Evolutionary conservation across 2,113 vertebrate genomes (phyloP).

Genomic region (Phalacrocorax pelagicus): DNA sequence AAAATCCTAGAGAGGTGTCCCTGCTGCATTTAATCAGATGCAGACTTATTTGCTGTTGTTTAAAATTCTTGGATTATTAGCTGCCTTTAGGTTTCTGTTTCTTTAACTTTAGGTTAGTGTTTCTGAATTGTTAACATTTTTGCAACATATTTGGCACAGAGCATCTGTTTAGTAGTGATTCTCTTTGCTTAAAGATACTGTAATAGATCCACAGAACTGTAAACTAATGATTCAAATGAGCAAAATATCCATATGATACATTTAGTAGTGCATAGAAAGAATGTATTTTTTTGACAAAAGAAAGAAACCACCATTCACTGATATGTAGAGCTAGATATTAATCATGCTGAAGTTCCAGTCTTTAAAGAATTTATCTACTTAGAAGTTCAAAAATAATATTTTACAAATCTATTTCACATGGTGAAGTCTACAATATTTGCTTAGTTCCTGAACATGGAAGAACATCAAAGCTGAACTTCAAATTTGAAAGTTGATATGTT

Average conservation of each 20-base stretch:
- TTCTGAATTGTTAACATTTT: not conserved
- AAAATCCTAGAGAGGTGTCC: not conserved
- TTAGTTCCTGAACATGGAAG: not conserved
- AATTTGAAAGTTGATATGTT: not conserved
- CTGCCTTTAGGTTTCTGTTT: conserved; percentile 13
- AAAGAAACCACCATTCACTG: not conserved
- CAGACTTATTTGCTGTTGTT: not conserved
- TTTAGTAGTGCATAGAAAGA: not conserved
- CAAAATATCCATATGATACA: not conserved
- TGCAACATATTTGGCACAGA: not conserved
- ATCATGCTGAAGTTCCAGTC: not conserved
- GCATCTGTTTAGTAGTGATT: not conserved
- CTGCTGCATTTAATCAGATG: conserved; percentile 1
- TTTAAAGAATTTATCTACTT: not conserved
- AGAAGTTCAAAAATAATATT: not conserved
- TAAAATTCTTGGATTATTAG: conserved; percentile 12
- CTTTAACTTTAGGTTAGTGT: no score
- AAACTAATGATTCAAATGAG: not conserved
- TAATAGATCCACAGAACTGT: not conserved
- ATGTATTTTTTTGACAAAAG: not conserved
- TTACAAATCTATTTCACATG: not conserved
- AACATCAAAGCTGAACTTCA: not conserved
- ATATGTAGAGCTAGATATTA: not conserved
- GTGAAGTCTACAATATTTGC: not conserved
- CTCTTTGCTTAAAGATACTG: not conserved